Base-by-base conservation (phyloP, 2,888 invertebrate species). In the Morpho deidamia region DNA sequence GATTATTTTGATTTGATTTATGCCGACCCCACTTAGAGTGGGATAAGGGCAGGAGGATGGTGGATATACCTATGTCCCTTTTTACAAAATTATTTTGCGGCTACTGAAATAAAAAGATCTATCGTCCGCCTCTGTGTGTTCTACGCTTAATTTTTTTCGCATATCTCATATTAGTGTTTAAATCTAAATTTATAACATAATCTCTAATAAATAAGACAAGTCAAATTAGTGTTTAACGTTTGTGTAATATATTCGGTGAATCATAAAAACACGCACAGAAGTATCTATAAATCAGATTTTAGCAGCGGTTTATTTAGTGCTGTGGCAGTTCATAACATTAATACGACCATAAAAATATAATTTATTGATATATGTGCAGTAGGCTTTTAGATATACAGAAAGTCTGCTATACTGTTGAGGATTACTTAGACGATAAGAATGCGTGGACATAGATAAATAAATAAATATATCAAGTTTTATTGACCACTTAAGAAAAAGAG, bases 141-240 rank as follows among this genome's bases (percentile, higher is more conserved):
- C 23, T 23, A 1, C 1, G 23, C 23, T 23, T 23, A 23, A 23
- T 8, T 48, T 56, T n/a, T 53, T 53, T 53, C 35, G 55, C 47
- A 47, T n/a, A 14, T 4, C 4, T 44, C 34, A 44, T 41, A n/a
- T 12, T 34, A 41, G 32, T 11, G 10, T 51, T 32, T 9, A 51
- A 60, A 56, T 58, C 50, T 43, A n/a, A 50, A 59, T 55, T 62
- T 62, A 61, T 56, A 44, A 14, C 23, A 49, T 58, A 61, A 61
- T 64, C 42, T 39, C 37, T 53, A 51, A 57, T 62, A 60, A 58
- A 57, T 58, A 58, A 54, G 51, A 49, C 55, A 59, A 59, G 55
- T 12, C 45, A 52, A 43, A 52, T 33, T 49, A 51, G 34, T 11
- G 44, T 35, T 14, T 32, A 51, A 34, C 14, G 14, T 35, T 45